These are phyloP conservation scores for Rotaria socialis DNA, from an alignment of 2,888 invertebrate genomes.

Conservation along the genomic window DNA sequence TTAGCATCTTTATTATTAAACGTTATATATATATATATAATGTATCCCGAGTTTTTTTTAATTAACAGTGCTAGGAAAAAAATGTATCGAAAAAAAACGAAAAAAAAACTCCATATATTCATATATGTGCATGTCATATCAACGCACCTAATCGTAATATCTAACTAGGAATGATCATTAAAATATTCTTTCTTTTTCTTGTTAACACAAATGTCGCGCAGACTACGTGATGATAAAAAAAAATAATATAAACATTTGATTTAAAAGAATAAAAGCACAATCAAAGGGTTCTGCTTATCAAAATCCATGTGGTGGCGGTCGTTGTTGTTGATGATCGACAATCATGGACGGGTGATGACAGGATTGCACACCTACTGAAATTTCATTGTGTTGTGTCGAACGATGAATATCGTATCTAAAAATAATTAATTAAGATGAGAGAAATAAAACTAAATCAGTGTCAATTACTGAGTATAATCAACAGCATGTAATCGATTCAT, in stretches of 20 bases:
- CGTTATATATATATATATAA: background rate
- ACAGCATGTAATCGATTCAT: background rate
- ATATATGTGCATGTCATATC: background rate
- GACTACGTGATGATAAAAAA: background rate
- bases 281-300: background rate
- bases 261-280: background rate
- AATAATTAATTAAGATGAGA: background rate
- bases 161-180: background rate
- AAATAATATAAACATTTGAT: background rate
- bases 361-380: background rate
- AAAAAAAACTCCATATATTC: background rate
- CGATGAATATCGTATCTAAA: background rate
- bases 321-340: background rate
- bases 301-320: background rate
- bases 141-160: background rate
- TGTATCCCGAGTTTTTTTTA: background rate
- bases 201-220: background rate
- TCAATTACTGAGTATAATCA: background rate
- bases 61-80: background rate
- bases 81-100: constrained; percentile 1
- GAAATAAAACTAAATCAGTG: background rate
- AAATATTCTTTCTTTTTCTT: background rate
- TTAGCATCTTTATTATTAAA: background rate
- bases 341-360: background rate
- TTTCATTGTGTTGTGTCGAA: background rate